Evolutionary conservation across 2,888 invertebrate genomes (phyloP), one percentile per base, ranked within the genome.

Genomic region (Agelastica alni): DNA sequence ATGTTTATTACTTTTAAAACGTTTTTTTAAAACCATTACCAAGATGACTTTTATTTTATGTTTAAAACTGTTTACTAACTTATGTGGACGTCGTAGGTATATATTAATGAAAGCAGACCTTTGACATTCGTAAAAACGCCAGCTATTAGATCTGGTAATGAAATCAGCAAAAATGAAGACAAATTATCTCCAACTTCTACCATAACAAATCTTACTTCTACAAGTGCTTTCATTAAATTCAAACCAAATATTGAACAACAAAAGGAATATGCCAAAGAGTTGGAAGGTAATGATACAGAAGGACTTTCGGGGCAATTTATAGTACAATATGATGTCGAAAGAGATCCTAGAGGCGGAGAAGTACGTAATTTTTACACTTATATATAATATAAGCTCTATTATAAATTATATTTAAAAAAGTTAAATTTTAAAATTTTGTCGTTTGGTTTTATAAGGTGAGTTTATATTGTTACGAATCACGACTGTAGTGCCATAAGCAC

Each of bases 271-370:
- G 67, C 74, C 69, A 60, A 78, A 76, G 67, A 59, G 42, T 53
- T 68, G 20, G 68, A 66, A 13, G 69, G 67, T 10, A 71, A 71
- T 4, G 70, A 70, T 34, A 61, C 74, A 32, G 67, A 79, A 48
- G 85, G 84, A 1, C 73, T 84, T 2, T 77, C 81, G 20, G 87
- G 86, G 1, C 84, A 87, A 67, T 85, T 88, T 62, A 80, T 85
- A 4, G 83, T 87, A 10, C 83, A 85, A 64, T 88, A 88, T 71
- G 87, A 88, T 60, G 85, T 88, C 0, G 81, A 82, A 22, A 77
- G 85, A 2, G 77, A 80, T 67, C 76, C 80, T 1, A 75, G 79
- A 51, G 81, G 82, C 32, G 86, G 86, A 12, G 83, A 85, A 74
- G 78, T 84, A 53, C 1, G 26, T 26, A 26, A 3, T 26, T 7